A percentile compares a stretch with the other conserved stretches of the same genome.
phyloP scores from a whole-genome alignment of 2,888 invertebrate species.

The Ophion ventricosus region DNA sequence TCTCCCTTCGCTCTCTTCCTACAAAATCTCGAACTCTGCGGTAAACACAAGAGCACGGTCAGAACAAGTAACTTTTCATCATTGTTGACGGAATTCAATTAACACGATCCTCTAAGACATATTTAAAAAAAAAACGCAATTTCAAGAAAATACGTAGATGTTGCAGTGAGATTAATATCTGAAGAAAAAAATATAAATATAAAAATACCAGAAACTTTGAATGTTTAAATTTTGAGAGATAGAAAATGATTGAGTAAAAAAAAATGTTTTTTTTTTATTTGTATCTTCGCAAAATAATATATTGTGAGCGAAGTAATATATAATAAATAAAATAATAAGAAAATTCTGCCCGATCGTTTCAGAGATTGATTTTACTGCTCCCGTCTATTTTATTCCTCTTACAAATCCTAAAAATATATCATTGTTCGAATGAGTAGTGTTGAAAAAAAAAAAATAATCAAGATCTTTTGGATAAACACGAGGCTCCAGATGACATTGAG shows the following conservation, averaged over 20 bases:
- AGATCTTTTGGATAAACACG: background rate
- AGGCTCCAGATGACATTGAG: conserved; percentile 53
- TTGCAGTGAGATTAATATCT: background rate
- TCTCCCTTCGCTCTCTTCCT: conserved; percentile 12
- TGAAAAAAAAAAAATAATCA: background rate
- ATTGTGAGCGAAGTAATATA: too few relatives aligned
- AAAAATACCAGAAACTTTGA: background rate
- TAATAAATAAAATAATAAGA: background rate
- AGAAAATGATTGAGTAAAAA: too few relatives aligned
- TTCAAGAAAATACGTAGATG: background rate
- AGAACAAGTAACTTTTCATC: background rate
- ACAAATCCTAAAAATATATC: background rate
- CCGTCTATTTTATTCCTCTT: background rate
- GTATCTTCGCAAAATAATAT: too few relatives aligned
- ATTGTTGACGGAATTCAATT: background rate
- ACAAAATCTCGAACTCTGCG: background rate
- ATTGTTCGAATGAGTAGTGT: background rate
- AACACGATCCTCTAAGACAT: background rate
- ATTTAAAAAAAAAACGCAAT: background rate
- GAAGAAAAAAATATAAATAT: background rate
- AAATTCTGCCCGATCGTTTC: background rate
- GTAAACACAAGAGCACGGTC: conserved; percentile 3
- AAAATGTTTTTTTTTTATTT: too few relatives aligned
- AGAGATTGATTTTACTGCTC: background rate
- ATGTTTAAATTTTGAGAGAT: too few relatives aligned